Evolutionary conservation across 2,113 vertebrate genomes (phyloP), one percentile per base, ranked within the genome.

Genomic region (Toxotes chatareus): DNA sequence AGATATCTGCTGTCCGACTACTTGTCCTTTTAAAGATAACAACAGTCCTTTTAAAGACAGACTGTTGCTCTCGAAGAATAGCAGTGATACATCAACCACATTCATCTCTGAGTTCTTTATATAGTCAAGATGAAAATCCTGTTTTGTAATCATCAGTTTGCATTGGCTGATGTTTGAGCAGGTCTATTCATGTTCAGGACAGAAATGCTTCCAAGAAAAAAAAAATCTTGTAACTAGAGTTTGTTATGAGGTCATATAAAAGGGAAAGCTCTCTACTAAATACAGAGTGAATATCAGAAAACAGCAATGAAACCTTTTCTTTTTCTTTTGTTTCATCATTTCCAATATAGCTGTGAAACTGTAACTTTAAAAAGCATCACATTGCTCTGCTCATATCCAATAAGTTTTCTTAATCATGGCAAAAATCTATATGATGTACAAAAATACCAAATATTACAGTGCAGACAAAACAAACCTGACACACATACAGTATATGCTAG

Each of bases 1-100:
- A 65, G 32, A 62, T 3, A 12, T 36, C 13, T 31, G 27, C 36
- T 38, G 27, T 74, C 69, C 46, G 12, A 7, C 36, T 62, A 23
- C 17, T 62, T 82, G 60, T 85, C 61, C 38, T 67, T 89, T 81
- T 69, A 68, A 82, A 86, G 66, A 38, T 71, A 65, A 27, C 27
- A 27, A 27, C 27, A 27, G 27, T 27, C 27, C 27, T 27, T 27
- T 27, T 27, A 27, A 68, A 73, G 53, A 6, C 44, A 64, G 73
- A 68, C 34, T n/a, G 13, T 40, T 36, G 17, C 17, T 19, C 27
- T 69, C 2, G 0, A 80, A 61, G 36, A 66, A 57, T 71, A 60
- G 23, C 40, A 27, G 42, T 13, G 32, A 23, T 32, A 34, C 56
- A 12, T 27, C 27, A 1, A 31, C 27, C 23, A 0, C 71, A 16